Evolutionary conservation across 2,888 invertebrate species (phyloP).

Genomic region (Oscheius sp.): DNA sequence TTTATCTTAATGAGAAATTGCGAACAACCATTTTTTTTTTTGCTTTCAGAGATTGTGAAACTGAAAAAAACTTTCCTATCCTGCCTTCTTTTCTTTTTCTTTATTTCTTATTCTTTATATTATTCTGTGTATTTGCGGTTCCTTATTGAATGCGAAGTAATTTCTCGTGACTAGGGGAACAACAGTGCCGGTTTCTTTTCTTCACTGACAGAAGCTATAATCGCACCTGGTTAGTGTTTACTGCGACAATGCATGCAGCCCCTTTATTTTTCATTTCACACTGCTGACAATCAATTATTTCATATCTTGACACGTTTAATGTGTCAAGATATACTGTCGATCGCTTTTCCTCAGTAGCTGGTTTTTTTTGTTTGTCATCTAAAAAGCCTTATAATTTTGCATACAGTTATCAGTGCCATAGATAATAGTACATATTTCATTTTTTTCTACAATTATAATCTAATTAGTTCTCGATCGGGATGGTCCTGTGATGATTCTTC

Average conservation of each 20-base stretch:
- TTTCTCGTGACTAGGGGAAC: conserved; percentile 1
- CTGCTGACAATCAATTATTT: not conserved
- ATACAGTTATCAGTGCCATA: too few species aligned
- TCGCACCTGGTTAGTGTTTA: conserved; percentile 15
- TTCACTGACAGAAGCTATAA: conserved; percentile 11
- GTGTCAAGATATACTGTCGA: too few species aligned
- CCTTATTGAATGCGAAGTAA: not conserved
- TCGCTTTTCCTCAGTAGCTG: too few species aligned
- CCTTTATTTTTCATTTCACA: not conserved
- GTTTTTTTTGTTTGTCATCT: too few species aligned
- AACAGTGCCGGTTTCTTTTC: conserved; percentile 3
- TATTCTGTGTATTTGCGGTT: not conserved
- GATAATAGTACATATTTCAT: not conserved
- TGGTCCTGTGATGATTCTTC: conserved; percentile 45
- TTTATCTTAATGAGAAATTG: too few species aligned
- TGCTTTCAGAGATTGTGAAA: too few species aligned
- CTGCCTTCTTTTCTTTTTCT: too few species aligned
- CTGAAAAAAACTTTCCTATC: too few species aligned
- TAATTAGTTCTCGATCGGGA: conserved; percentile 41
- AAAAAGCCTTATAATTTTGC: too few species aligned
- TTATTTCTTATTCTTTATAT: too few species aligned
- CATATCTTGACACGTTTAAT: too few species aligned
- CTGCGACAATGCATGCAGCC: not conserved
- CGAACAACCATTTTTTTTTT: too few species aligned
- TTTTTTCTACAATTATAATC: not conserved